phyloP scores from a whole-genome alignment of 2,888 invertebrate genomes.

The Leucoma salicis region DNA sequence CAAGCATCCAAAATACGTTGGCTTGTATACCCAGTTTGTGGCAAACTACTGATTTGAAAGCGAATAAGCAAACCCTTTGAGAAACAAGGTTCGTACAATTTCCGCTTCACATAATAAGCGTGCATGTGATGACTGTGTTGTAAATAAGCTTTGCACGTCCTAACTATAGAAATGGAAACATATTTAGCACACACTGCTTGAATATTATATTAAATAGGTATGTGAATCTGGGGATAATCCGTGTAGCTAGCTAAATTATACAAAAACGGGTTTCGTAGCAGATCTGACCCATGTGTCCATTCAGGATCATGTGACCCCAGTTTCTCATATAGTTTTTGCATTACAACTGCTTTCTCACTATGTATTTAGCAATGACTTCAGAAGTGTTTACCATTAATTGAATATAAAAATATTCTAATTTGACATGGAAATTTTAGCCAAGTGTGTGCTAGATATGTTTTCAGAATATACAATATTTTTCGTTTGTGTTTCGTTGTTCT shows the following conservation, averaged over 20 bases:
- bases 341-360: too few relatives aligned
- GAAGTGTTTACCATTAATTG: too few relatives aligned
- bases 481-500: conserved; percentile 30
- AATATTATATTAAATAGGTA: not conserved
- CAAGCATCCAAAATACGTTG: not conserved
- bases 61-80: conserved; percentile 50
- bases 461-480: conserved; percentile 12
- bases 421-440: too few relatives aligned
- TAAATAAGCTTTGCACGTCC: conserved; percentile 48
- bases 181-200: conserved; percentile 11
- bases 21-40: conserved; percentile 6
- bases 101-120: conserved; percentile 39
- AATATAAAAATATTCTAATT: too few relatives aligned
- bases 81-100: conserved; percentile 65
- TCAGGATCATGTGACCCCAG: too few relatives aligned
- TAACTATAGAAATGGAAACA: conserved; percentile 23
- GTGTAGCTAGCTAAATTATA: too few relatives aligned
- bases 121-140: conserved; percentile 50
- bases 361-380: too few relatives aligned
- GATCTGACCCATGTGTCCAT: too few relatives aligned
- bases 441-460: conserved; percentile 25
- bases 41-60: conserved; percentile 9
- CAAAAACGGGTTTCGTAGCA: too few relatives aligned
- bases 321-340: too few relatives aligned
- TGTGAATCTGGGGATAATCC: too few relatives aligned